Base-by-base conservation (phyloP, 2,888 invertebrate genomes). In the Archaeoteleia sp. region DNA sequence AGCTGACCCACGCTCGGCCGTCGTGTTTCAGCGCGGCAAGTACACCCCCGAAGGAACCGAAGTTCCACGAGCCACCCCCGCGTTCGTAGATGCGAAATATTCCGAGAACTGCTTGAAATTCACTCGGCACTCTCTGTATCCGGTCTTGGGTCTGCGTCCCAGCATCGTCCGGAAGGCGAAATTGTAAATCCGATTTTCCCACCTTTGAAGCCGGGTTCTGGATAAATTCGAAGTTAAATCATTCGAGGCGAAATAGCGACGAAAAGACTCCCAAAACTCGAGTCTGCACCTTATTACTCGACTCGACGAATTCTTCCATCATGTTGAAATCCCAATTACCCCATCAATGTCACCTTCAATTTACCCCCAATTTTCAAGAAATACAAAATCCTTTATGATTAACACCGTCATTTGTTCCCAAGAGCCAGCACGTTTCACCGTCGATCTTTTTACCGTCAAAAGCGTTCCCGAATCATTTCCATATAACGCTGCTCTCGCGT, bases 171-270 rank as follows among this genome's bases (percentile, higher is more conserved):
- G 58, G 40, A 54, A 55, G 73, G 73, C 71, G 73, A 80, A 81
- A 84, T 81, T 79, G 79, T 78, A 82, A 83, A 83, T 78, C 79
- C 77, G 78, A 82, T 82, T 81, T 74, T 68, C 46, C 62, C 49
- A 71, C 71, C 73, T 75, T 74, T 73, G 76, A 73, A 74, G 71
- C 67, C 57, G 61, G 58, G 62, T 66, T 46, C 54, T 57, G 58
- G 55, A 71, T 71, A 72, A 73, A 67, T 66, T 34, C 57, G 53
- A 45, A 57, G 70, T 72, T 77, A 77, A 78, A 77, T 77, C 76
- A 74, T 73, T 74, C 69, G 60, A 62, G 58, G 40, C 54, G 55
- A 66, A 63, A 51, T 62, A 46, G 9, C 2, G 5, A 27, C 9
- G 15, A 17, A 5, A 20, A 5, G 20, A 20, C 20, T n/a, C n/a